Percentiles rank a stretch among this genome's conserved stretches.
These are phyloP conservation scores for Penaeus monodon DNA, from an alignment of 2,888 invertebrate genomes.

Conservation along the genomic window DNA sequence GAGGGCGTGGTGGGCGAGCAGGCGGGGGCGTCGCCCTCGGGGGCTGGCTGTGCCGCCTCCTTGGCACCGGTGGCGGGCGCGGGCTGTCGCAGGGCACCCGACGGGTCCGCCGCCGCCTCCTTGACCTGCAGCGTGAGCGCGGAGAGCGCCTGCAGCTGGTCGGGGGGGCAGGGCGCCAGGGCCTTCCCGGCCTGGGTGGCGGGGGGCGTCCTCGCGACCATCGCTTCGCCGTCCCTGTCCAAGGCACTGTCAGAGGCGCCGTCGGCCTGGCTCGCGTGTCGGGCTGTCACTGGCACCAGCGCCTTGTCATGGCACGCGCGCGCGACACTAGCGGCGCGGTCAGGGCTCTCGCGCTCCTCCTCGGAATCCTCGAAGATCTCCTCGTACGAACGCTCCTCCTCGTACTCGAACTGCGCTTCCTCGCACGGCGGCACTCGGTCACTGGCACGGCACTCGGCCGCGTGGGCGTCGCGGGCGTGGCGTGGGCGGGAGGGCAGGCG, in stretches of 20 bases:
- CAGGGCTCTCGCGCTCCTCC: background rate
- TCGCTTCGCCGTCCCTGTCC: background rate
- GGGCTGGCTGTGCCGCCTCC: background rate
- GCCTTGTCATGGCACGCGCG: background rate
- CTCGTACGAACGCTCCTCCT: background rate
- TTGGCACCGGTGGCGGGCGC: background rate
- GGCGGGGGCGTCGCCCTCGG: background rate
- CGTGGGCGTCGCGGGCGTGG: constrained; percentile 1
- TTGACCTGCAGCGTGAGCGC: constrained; percentile 27
- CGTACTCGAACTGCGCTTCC: background rate
- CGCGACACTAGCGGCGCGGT: background rate
- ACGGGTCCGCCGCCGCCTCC: background rate
- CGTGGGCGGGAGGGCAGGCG: constrained; percentile 10
- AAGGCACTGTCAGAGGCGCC: constrained; percentile 4
- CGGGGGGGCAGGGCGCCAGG: constrained; percentile 32
- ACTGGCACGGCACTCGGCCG: background rate
- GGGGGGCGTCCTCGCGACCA: constrained; percentile 43
- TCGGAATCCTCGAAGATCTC: background rate
- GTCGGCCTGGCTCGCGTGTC: background rate
- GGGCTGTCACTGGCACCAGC: constrained; percentile 2
- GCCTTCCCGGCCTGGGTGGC: constrained; percentile 43
- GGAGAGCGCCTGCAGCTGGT: constrained; percentile 31
- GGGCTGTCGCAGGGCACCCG: background rate
- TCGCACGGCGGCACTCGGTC: background rate
- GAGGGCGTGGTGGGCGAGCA: background rate